Conservation (phyloP, 2,888 invertebrate genomes). For the Trachelus tabidus region DNA sequence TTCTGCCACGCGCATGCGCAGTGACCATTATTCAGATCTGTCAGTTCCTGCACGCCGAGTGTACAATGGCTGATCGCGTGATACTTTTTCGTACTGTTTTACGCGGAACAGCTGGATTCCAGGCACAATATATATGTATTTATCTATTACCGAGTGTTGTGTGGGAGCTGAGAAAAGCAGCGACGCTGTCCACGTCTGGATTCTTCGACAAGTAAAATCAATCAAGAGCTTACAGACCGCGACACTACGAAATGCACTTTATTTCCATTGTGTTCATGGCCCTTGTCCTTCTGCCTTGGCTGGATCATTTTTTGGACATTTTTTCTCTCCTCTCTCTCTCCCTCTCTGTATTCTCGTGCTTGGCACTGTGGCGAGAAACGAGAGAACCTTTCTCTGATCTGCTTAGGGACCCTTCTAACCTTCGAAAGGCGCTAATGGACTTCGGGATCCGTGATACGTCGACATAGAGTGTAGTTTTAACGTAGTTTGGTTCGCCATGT, state of each 20-base stretch:
- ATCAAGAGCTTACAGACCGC: constrained; percentile 21
- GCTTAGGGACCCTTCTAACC: constrained; percentile 18
- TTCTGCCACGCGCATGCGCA: no score
- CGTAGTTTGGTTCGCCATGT: constrained; percentile 2
- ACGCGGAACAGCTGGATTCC: no score
- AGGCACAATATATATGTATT: no score
- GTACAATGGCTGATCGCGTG: no score
- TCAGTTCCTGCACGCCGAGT: no score
- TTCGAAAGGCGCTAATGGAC: constrained; percentile 15
- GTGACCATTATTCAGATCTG: no score
- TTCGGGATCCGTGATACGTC: constrained; percentile 10
- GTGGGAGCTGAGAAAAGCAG: background rate
- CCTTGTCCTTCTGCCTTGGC: no score
- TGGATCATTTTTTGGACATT: no score
- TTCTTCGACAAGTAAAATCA: constrained; percentile 22
- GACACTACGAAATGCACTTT: constrained; percentile 21
- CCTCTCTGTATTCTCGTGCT: constrained; percentile 10
- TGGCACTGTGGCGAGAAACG: background rate
- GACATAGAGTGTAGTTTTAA: constrained; percentile 1
- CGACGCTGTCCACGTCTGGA: constrained; percentile 15
- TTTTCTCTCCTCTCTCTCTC: no score
- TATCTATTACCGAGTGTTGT: background rate
- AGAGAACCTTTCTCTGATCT: constrained; percentile 17
- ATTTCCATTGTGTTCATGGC: constrained; percentile 17
- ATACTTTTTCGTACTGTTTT: no score